Evolutionary conservation across 2,888 invertebrate genomes (phyloP), one percentile per base, ranked within the genome.

Genomic region (Euphydryas editha): DNA sequence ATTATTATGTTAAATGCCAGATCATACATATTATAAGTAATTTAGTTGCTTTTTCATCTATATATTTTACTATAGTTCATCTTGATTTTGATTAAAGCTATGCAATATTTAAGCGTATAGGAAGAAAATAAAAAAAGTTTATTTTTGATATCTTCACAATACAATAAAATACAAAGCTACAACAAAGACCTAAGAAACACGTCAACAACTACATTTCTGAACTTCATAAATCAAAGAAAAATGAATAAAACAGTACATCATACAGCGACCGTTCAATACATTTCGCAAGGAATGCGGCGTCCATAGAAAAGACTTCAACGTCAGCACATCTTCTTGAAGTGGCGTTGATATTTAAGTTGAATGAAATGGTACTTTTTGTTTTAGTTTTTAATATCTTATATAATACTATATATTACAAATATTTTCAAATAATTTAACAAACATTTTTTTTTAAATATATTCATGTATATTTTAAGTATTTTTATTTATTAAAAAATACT

Each of bases 251-350:
- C 49, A 24, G 21, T 24, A 51, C 21, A 21, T 51, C n/a, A 24
- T 51, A 20, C 47, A 30, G 30, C 18, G 20, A 20, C 21, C 49
- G 15, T 51, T 51, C 49, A 51, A 54, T 54, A 36, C 36, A 6
- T 42, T 24, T 47, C 44, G 59, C 20, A 30, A 55, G 20, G 30
- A 51, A 56, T 46, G 30, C 49, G 49, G 44, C 49, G 51, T 46
- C 59, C 69, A 60, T 69, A 66, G 42, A 66, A 69, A 69, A 69
- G 69, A 69, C 58, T 63, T 66, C 69, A 69, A 69, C 69, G 69
- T 30, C 47, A 39, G 49, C 49, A 13, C 37, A 46, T 17, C 65
- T 37, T 39, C 47, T 17, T 49, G n/a, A 49, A 44, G 24, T 21
- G 21, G n/a, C n/a, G 20, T 49, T 47, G 59, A 49, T 30, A 37